phyloP scores from a whole-genome alignment of 53 echinoderm and acorn worm species.

The Stichopus horrens region DNA sequence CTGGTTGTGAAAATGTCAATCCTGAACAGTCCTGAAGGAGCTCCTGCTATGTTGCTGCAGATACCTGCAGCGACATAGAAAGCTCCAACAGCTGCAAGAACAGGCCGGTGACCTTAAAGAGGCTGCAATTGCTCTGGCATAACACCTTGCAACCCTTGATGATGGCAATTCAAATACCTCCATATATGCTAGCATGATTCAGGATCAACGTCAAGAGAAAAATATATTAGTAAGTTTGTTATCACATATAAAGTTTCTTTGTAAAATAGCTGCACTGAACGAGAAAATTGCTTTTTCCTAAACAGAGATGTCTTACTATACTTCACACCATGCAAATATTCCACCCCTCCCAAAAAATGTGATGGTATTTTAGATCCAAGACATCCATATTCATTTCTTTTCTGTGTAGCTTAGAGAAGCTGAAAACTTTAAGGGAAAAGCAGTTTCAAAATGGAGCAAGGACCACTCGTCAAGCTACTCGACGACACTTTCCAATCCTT shows the following conservation, averaged over 20 bases:
- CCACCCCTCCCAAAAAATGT: background rate
- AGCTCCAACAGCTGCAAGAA: background rate
- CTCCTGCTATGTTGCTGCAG: background rate
- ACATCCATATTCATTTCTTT: background rate
- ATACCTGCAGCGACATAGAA: background rate
- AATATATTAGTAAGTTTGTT: too few species aligned
- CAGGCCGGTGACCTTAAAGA: constrained; percentile 11
- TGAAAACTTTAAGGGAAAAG: background rate
- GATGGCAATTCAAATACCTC: background rate
- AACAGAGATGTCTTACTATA: too few species aligned
- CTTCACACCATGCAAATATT: too few species aligned
- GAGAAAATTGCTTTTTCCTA: too few species aligned
- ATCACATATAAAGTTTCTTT: too few species aligned
- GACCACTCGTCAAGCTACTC: background rate
- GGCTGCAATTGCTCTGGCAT: background rate
- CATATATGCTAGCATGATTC: constrained; percentile 9
- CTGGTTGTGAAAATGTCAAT: background rate
- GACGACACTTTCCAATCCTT: constrained; percentile 4
- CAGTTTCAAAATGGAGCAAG: background rate
- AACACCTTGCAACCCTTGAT: constrained; percentile 7
- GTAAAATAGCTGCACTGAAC: too few species aligned
- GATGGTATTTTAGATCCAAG: background rate
- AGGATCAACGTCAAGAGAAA: background rate
- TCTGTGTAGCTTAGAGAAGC: background rate
- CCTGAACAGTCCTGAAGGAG: background rate